phyloP scores from a whole-genome alignment of 2,797 vertebrate species.

The Acropternis orthonyx region DNA sequence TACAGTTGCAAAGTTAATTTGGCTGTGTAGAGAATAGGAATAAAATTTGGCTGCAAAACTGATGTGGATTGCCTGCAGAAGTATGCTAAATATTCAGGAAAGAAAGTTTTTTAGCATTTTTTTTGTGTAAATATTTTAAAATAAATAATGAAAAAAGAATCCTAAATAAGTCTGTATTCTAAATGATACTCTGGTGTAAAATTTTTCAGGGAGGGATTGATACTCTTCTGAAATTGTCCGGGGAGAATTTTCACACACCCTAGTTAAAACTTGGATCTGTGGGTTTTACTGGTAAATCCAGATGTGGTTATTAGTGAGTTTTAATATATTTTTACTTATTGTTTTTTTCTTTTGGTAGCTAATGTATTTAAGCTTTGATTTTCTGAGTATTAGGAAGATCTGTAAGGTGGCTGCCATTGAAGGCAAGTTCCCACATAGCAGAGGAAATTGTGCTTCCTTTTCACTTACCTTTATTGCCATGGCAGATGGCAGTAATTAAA shows the following conservation, averaged over 20 bases:
- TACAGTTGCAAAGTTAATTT: background rate
- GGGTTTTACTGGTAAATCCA: background rate
- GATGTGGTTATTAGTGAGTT: background rate
- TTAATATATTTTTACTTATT: background rate
- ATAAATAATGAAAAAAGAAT: background rate
- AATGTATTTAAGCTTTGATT: background rate
- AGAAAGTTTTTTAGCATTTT: background rate
- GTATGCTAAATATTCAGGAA: background rate
- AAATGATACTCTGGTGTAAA: background rate
- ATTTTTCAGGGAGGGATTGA: background rate
- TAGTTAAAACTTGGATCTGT: background rate
- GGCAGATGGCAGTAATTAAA: conserved; percentile 4
- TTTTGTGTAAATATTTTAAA: background rate
- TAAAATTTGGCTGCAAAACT: conserved; percentile 22
- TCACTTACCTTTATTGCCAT: background rate
- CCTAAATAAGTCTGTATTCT: background rate
- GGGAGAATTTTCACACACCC: background rate
- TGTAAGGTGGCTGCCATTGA: background rate
- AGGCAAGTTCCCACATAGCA: background rate
- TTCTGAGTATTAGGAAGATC: background rate
- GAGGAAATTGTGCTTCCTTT: background rate
- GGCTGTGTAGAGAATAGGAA: conserved; percentile 28
- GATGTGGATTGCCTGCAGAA: background rate
- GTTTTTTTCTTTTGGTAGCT: background rate
- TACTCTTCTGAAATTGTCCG: background rate